A percentile compares a stretch with the other conserved stretches of the same genome.
phyloP scores from a whole-genome alignment of 2,113 vertebrate species.

The Trematomus loennbergii region DNA sequence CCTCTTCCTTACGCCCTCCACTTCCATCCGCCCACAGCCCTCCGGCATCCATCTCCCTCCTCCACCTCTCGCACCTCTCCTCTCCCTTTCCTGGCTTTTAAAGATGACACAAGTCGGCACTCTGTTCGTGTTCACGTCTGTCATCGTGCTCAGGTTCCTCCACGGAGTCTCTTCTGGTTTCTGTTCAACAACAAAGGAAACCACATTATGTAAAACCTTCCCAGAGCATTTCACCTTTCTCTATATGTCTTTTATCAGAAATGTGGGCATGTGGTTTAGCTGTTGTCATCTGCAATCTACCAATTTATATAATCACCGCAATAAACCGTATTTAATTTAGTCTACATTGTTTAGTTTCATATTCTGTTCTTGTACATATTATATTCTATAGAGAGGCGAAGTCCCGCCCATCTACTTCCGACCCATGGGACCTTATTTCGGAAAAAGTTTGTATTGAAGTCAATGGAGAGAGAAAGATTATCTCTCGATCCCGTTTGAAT shows the following conservation, averaged over 20 bases:
- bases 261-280: background rate
- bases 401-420: too few relatives aligned
- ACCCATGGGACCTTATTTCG: too few relatives aligned
- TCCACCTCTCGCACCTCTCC: constrained; percentile 40
- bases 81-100: constrained; percentile 27
- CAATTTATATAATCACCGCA: too few relatives aligned
- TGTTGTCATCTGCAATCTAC: background rate
- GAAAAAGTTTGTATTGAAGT: too few relatives aligned
- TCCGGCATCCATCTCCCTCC: constrained; percentile 41
- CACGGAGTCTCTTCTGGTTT: constrained; percentile 51
- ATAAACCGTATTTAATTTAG: too few relatives aligned
- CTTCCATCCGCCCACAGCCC: constrained; percentile 55
- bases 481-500: too few relatives aligned
- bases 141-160: constrained; percentile 47
- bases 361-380: too few relatives aligned
- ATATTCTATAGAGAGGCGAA: too few relatives aligned
- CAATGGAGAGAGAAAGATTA: too few relatives aligned
- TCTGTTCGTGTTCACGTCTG: constrained; percentile 41
- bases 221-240: constrained; percentile 15
- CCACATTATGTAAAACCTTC: constrained; percentile 46
- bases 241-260: constrained; percentile 2
- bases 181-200: constrained; percentile 63
- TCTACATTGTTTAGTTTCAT: too few relatives aligned
- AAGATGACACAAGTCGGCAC: constrained; percentile 58
- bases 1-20: constrained; percentile 46